Conservation (phyloP, 1,140 invertebrate genomes). For the Subanguina moxae region DNA sequence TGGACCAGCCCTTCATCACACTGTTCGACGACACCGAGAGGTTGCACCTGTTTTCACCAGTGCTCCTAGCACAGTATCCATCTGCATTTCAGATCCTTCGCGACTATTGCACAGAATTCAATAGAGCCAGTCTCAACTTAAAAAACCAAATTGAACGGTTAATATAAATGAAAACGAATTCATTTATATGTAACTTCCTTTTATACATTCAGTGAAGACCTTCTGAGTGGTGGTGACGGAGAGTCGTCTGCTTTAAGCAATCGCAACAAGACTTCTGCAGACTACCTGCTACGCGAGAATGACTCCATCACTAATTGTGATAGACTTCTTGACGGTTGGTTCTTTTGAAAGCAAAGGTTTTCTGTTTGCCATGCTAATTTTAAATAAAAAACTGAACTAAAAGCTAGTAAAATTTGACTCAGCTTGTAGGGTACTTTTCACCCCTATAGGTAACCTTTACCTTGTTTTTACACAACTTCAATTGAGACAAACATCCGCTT, state of each 20-base stretch:
- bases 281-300: conserved; percentile 43
- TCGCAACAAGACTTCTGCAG: conserved; percentile 25
- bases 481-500: no score
- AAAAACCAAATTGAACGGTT: conserved; percentile 28
- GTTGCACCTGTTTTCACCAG: no score
- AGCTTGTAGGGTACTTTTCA: no score
- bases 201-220: conserved; percentile 35
- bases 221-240: conserved; percentile 29
- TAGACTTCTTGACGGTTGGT: conserved; percentile 35
- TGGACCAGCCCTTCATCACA: conserved; percentile 30
- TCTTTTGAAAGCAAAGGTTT: no score
- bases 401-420: no score
- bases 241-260: conserved; percentile 37
- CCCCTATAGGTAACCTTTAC: no score
- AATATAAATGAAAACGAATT: conserved; percentile 3
- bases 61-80: no score
- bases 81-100: conserved; percentile 14
- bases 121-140: conserved; percentile 23
- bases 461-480: no score
- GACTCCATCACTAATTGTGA: conserved; percentile 44
- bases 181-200: background rate
- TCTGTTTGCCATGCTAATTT: no score
- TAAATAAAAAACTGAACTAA: no score
- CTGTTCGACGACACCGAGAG: conserved; percentile 31
- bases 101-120: conserved; percentile 33